Base-by-base conservation (phyloP, 2,113 vertebrate species). In the Entomyzon cyanotis region DNA sequence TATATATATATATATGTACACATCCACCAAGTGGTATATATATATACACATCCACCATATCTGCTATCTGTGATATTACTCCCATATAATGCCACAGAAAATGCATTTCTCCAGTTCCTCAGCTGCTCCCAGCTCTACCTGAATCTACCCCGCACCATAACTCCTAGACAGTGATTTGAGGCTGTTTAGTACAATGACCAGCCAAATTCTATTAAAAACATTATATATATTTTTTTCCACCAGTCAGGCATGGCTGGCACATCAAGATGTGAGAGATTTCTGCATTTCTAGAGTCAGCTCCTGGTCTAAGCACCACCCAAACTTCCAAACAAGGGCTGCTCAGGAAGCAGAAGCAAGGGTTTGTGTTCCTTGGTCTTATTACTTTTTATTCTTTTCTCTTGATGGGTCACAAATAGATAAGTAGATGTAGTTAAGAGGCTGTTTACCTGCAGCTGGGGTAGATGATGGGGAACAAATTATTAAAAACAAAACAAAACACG, bases 111-210 rank as follows among this genome's bases (percentile, higher is more conserved):
- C 17, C 20, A 15, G 4, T n/a, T 37, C n/a, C 27, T 53, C 60
- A 53, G 27, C 31, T 49, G 14, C 23, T 84, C 41, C 41, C 53
- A 53, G 30, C 14, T 88, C 50, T 27, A 1, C 10, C 5, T 53
- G 44, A 23, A 52, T n/a, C 15, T 47, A 7, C 16, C 20, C 10
- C 14, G 10, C 15, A 31, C 46, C 1, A 0, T 9, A 16, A 11
- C 8, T 53, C 63, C 49, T 52, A 37, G 10, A 47, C 18, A 74
- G 19, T 37, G 55, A 5, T 58, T 74, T 74, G 16, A 69, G 22
- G 13, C 7, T 74, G 10, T 20, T 52, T 47, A 15, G 5, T 37
- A 14, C 14, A 58, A 41, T 9, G 16, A n/a, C 7, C 11, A 68
- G 25, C 7, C 30, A 27, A 23, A 52, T 53, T 30, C 47, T 53